Evolutionary conservation across 1,140 invertebrate genomes (phyloP).

Genomic region (Trissolcus basalis): DNA sequence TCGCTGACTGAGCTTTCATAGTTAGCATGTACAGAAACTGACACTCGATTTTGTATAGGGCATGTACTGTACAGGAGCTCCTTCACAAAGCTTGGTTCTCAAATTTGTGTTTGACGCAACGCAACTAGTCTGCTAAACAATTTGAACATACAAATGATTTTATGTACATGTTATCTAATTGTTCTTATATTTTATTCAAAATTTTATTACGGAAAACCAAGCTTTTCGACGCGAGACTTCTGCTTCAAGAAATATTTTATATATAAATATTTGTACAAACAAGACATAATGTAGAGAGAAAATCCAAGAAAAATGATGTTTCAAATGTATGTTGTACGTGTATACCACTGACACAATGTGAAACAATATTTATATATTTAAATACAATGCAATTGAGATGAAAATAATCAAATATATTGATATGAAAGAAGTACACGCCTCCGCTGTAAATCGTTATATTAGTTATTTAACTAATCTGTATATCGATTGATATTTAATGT

Average conservation of each 20-base stretch:
- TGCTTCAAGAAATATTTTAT: conserved; percentile 69
- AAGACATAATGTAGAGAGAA: conserved; percentile 48
- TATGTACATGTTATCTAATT: conserved; percentile 10
- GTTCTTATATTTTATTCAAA: conserved; percentile 16
- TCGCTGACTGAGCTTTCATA: conserved; percentile 48
- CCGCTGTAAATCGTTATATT: conserved; percentile 69
- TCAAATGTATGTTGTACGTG: conserved; percentile 54
- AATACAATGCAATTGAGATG: conserved; percentile 44
- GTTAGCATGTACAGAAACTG: conserved; percentile 40
- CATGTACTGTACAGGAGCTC: conserved; percentile 55
- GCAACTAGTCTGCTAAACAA: conserved; percentile 5
- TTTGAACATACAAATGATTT: neutral
- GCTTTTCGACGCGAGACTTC: conserved; percentile 52
- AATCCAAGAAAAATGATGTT: conserved; percentile 57
- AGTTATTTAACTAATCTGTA: conserved; percentile 71
- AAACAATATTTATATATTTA: conserved; percentile 42
- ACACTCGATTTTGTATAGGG: conserved; percentile 56
- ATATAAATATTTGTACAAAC: conserved; percentile 73
- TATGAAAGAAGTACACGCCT: conserved; percentile 47
- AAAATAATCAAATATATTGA: conserved; percentile 1
- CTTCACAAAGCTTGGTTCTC: conserved; percentile 47
- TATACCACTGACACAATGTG: conserved; percentile 28
- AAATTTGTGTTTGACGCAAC: neutral
- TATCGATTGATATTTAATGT: conserved; percentile 68
- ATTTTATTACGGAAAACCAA: conserved; percentile 29